Evolutionary conservation across 2,888 invertebrate species (phyloP).

Genomic region (Argyresthia goedartella): DNA sequence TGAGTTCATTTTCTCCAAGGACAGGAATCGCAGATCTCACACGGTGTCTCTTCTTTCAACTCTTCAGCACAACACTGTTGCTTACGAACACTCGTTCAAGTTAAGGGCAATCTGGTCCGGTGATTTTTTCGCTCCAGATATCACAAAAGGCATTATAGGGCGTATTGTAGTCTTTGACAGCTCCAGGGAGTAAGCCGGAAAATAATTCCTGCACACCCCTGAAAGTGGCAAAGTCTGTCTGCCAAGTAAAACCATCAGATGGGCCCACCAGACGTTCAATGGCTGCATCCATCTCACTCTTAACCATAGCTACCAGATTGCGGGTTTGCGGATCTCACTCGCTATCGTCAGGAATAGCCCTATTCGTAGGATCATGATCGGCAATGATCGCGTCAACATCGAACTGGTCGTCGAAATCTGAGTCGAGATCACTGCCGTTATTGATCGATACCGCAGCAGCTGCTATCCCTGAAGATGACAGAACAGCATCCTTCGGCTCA

Average conservation of each 20-base stretch:
- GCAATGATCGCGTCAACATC: not conserved
- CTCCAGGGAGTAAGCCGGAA: constrained; percentile 15
- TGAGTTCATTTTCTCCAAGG: too few species aligned
- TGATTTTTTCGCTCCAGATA: constrained; percentile 14
- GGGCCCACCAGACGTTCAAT: not conserved
- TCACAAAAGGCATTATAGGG: constrained; percentile 15
- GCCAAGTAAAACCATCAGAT: constrained; percentile 2
- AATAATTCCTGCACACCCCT: constrained; percentile 13
- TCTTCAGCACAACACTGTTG: too few species aligned
- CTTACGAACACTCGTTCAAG: too few species aligned
- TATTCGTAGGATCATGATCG: not conserved
- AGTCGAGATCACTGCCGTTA: not conserved
- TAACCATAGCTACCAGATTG: not conserved
- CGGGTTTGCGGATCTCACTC: not conserved
- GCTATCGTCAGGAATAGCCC: not conserved
- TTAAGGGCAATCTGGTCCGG: too few species aligned
- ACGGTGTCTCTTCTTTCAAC: too few species aligned
- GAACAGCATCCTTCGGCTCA: not conserved
- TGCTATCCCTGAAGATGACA: not conserved
- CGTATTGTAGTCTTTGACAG: constrained; percentile 12
- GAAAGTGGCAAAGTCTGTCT: constrained; percentile 13
- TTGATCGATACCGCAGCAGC: not conserved
- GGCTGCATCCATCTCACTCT: constrained; percentile 14
- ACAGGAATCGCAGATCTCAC: too few species aligned
- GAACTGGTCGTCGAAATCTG: not conserved